phyloP scores from a whole-genome alignment of 2,888 invertebrate genomes.

The Teleiodes luculella region DNA sequence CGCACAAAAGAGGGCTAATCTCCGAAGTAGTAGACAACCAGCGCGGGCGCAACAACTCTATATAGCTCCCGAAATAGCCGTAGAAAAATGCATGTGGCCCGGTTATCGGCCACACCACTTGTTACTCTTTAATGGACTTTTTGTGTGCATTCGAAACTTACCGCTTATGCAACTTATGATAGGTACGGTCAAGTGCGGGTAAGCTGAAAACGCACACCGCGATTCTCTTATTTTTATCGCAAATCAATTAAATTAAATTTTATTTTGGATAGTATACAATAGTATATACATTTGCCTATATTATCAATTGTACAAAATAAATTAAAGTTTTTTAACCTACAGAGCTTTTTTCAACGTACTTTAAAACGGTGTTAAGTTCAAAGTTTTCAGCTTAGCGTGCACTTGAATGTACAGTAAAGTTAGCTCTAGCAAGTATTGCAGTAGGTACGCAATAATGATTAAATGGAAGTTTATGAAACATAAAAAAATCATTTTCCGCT shows the following conservation, averaged over 20 bases:
- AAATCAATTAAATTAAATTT: not conserved
- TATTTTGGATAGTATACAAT: too few relatives aligned
- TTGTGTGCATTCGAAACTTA: slow-evolving; percentile 17
- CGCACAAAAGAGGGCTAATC: slow-evolving; percentile 40
- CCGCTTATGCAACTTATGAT: not conserved
- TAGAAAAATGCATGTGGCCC: slow-evolving; percentile 63
- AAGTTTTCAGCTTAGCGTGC: too few relatives aligned
- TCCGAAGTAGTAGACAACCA: slow-evolving; percentile 42
- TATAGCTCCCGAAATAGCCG: slow-evolving; percentile 50
- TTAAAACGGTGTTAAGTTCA: too few relatives aligned
- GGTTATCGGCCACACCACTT: slow-evolving; percentile 39
- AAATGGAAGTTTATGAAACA: slow-evolving; percentile 3
- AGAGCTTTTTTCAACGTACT: too few relatives aligned
- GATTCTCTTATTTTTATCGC: too few relatives aligned
- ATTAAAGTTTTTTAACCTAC: too few relatives aligned
- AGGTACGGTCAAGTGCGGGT: not conserved
- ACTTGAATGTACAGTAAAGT: too few relatives aligned
- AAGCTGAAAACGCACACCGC: too few relatives aligned
- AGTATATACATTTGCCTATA: too few relatives aligned
- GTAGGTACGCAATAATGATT: not conserved
- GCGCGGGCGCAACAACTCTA: too few relatives aligned
- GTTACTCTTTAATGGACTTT: slow-evolving; percentile 35
- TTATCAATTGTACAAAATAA: too few relatives aligned
- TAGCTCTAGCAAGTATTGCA: too few relatives aligned
- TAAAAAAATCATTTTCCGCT: slow-evolving; percentile 3